Conservation (phyloP, 37 sponge, comb jelly and placozoan genomes). For the Halisarca cf. caerulea region DNA sequence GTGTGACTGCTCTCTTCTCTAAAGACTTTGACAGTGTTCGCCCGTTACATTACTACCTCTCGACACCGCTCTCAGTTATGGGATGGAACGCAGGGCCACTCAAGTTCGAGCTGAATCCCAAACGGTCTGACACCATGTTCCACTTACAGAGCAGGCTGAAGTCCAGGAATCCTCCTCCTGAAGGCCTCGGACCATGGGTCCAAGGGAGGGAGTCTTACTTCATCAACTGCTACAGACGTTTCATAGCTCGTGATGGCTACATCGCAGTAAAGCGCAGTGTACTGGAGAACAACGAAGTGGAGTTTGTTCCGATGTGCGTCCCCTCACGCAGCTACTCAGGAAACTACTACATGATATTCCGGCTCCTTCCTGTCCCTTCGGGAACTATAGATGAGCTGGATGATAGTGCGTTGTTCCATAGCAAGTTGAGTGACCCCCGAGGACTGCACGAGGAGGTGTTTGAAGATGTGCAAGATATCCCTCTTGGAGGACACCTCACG, state of each 20-base stretch:
- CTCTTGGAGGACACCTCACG: too few species aligned
- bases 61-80: conserved; percentile 19
- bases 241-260: conserved; percentile 35
- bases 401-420: too few species aligned
- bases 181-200: conserved; percentile 16
- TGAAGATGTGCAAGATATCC: too few species aligned
- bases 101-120: not conserved
- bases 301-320: conserved; percentile 36
- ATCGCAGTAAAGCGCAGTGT: conserved; percentile 23
- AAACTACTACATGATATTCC: conserved; percentile 34
- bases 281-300: not conserved
- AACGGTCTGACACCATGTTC: not conserved
- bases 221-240: conserved; percentile 46
- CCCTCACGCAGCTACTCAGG: not conserved
- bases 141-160: conserved; percentile 20
- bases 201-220: conserved; percentile 35
- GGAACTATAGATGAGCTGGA: not conserved
- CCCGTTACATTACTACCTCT: conserved; percentile 24
- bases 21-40: not conserved
- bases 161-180: not conserved
- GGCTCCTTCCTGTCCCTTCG: not conserved
- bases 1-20: not conserved
- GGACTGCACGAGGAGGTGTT: too few species aligned
- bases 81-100: conserved; percentile 49
- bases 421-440: too few species aligned